Evolutionary conservation across 2,888 invertebrate species (phyloP), one percentile per base, ranked within the genome.

Genomic region (Amphimallon solstitiale): DNA sequence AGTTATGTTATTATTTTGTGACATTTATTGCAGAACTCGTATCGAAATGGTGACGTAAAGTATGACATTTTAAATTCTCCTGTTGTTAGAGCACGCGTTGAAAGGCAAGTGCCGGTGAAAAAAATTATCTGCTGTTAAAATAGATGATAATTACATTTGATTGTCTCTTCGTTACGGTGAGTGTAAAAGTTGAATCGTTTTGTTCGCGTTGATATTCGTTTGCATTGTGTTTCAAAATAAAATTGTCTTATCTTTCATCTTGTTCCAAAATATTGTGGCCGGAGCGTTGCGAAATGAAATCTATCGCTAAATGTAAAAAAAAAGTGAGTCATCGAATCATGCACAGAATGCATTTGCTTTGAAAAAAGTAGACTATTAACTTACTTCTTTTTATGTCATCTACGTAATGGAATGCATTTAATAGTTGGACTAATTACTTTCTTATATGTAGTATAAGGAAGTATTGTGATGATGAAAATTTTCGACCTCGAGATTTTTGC

Each of bases 101-200:
- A 51, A 51, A 34, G 29, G 14, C 51, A 35, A 12, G 15, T 7
- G 35, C 15, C 14, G 34, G n/a, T n/a, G 23, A 48, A 12, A 48
- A 46, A 14, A 51, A 35, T 12, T 34, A n/a, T 21, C 19, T 19
- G 46, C 19, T 46, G 9, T 46, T 46, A 49, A 49, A 49, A 49
- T 14, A 29, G 49, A 51, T 35, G 51, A 51, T 51, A 51, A 35
- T 51, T 51, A 51, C 51, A 34, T 34, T 51, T 51, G 7, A 51
- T 51, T 51, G 51, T 51, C 15, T 14, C 51, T 14, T 51, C 51
- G 51, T 51, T 51, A 51, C 51, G 14, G 34, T 51, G 14, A 29
- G 29, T 51, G 15, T 51, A 51, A 51, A 15, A 51, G 51, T 29
- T 34, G 34, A 51, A 51, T 51, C 15, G 34, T 35, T 51, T 51